Conservation (phyloP, 2,797 vertebrate species). For the Manis crassicaudata region DNA sequence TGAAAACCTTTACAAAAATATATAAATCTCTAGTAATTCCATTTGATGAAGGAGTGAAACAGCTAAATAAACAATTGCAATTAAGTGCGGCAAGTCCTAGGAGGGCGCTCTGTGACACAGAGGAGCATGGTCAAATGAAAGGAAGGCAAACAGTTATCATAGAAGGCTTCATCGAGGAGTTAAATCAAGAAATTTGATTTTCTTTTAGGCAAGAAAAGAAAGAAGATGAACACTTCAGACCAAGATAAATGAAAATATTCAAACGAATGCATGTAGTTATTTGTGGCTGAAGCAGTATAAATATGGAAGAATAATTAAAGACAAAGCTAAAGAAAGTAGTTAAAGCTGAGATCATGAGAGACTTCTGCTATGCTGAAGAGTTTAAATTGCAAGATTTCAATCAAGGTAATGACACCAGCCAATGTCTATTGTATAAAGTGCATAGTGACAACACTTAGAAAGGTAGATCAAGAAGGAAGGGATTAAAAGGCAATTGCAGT, state of each 20-base stretch:
- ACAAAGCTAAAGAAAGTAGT: neutral
- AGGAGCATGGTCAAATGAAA: neutral
- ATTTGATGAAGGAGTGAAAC: neutral
- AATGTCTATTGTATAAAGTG: neutral
- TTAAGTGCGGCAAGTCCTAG: neutral
- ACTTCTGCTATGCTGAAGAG: neutral
- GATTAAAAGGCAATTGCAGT: neutral
- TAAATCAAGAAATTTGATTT: neutral
- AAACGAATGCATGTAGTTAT: neutral
- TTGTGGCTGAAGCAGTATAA: neutral
- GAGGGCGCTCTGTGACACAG: neutral
- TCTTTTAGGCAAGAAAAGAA: neutral
- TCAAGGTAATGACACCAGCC: neutral
- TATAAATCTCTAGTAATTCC: neutral
- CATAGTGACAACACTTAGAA: neutral
- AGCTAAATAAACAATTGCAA: neutral
- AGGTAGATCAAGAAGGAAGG: neutral
- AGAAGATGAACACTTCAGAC: neutral
- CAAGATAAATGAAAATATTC: slow-evolving; percentile 31
- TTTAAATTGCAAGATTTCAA: slow-evolving; percentile 16
- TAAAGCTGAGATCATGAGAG: neutral
- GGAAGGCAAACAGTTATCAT: neutral
- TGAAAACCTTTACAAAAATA: neutral
- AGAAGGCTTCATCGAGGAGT: neutral
- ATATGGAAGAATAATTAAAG: neutral